phyloP scores from a whole-genome alignment of 2,797 vertebrate species.

The Aulostomus chinensis region DNA sequence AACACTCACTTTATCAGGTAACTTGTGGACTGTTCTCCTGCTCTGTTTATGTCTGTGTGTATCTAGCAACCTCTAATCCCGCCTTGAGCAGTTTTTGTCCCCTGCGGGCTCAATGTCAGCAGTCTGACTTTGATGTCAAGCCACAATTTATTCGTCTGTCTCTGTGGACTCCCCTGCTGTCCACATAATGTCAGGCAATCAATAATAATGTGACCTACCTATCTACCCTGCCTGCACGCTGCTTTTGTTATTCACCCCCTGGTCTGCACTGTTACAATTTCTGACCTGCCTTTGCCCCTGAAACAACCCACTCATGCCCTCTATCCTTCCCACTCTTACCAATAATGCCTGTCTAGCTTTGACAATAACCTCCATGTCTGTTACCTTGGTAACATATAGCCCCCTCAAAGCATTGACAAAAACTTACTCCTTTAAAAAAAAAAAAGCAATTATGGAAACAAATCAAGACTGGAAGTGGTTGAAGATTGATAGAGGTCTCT shows the following conservation, averaged over 20 bases:
- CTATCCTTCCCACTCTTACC: constrained; percentile 37
- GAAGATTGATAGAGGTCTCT: constrained; percentile 12
- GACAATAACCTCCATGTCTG: constrained; percentile 68
- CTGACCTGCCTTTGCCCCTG: constrained; percentile 52
- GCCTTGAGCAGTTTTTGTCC: constrained; percentile 56
- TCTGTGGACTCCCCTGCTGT: constrained; percentile 56
- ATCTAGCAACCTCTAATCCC: constrained; percentile 60
- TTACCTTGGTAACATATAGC: constrained; percentile 61
- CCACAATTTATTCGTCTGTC: constrained; percentile 70
- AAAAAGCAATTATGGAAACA: constrained; percentile 21
- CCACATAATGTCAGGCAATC: constrained; percentile 71
- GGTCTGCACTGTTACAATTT: constrained; percentile 50
- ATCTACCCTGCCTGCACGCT: constrained; percentile 50
- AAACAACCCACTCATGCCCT: constrained; percentile 22
- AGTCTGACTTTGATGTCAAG: constrained; percentile 72
- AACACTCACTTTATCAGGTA: constrained; percentile 41
- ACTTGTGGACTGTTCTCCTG: constrained; percentile 26
- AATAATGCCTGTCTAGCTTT: constrained; percentile 61
- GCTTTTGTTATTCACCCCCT: constrained; percentile 65
- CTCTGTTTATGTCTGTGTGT: constrained; percentile 50
- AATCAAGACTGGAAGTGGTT: constrained; percentile 11
- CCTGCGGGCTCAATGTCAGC: constrained; percentile 71
- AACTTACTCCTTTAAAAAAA: constrained; percentile 20
- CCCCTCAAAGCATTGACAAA: constrained; percentile 25
- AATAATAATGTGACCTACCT: constrained; percentile 71